Evolutionary conservation across 1,140 invertebrate genomes (phyloP).

Genomic region (Drosophila littoralis): DNA sequence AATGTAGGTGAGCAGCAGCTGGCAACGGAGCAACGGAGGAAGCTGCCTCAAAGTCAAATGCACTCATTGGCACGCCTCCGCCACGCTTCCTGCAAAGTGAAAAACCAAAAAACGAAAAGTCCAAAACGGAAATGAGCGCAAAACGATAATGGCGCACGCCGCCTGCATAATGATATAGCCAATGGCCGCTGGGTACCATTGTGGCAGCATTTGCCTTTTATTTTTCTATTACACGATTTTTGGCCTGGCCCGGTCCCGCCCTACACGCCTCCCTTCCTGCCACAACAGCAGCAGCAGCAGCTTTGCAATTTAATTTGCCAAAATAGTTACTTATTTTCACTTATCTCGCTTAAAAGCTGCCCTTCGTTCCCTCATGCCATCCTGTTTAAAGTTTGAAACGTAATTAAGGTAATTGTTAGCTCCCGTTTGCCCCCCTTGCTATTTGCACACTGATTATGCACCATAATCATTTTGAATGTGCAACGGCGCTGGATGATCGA

Average conservation of each 20-base stretch:
- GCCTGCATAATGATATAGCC: constrained; percentile 65
- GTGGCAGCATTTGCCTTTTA: constrained; percentile 30
- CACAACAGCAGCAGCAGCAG: neutral
- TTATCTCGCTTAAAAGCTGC: neutral
- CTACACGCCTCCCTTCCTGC: no score
- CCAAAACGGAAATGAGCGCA: constrained; percentile 70
- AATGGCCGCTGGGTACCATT: constrained; percentile 12
- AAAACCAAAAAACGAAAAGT: constrained; percentile 41
- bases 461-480: constrained; percentile 26
- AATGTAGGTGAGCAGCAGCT: constrained; percentile 7
- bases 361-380: neutral
- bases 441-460: constrained; percentile 17
- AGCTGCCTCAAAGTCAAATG: constrained; percentile 33
- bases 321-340: constrained; percentile 27
- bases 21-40: neutral
- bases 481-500: constrained; percentile 56
- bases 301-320: constrained; percentile 35
- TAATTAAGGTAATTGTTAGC: constrained; percentile 70
- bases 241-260: neutral
- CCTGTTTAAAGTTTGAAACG: constrained; percentile 41
- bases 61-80: constrained; percentile 56
- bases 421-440: neutral
- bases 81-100: constrained; percentile 12
- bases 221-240: constrained; percentile 42
- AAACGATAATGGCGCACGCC: constrained; percentile 73